Evolutionary conservation across 1,140 invertebrate species (phyloP).

Genomic region (Elymnias hypermnestra): DNA sequence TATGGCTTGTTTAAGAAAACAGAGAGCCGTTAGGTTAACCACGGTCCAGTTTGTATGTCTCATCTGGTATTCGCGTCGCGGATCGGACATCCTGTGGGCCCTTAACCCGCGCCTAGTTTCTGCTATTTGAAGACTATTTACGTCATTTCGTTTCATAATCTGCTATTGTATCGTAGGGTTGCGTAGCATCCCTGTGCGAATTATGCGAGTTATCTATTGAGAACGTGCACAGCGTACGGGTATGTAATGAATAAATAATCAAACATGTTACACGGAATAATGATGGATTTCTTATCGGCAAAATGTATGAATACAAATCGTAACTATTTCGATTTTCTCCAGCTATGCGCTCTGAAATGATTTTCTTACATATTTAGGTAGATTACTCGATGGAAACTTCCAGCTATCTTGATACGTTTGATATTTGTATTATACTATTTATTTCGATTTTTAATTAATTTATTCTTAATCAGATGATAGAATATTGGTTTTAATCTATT

Average conservation of each 20-base stretch:
- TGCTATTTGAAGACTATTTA: slow-evolving; percentile 65
- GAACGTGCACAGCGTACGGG: slow-evolving; percentile 61
- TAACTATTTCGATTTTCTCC: slow-evolving; percentile 29
- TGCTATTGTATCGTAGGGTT: slow-evolving; percentile 66
- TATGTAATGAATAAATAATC: slow-evolving; percentile 61
- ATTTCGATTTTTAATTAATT: too few species aligned
- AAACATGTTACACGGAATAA: slow-evolving; percentile 28
- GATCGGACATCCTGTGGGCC: slow-evolving; percentile 52
- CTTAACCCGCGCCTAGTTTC: slow-evolving; percentile 67
- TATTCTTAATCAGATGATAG: too few species aligned
- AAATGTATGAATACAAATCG: slow-evolving; percentile 18
- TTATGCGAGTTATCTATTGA: slow-evolving; percentile 68
- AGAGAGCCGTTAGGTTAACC: slow-evolving; percentile 16
- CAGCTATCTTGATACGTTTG: too few species aligned
- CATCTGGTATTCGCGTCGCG: slow-evolving; percentile 68
- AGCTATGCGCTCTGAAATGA: not conserved
- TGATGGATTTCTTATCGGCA: slow-evolving; percentile 30
- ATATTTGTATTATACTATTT: too few species aligned
- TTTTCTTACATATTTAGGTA: too few species aligned
- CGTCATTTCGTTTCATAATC: slow-evolving; percentile 73
- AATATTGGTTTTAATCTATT: too few species aligned
- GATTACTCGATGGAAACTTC: too few species aligned
- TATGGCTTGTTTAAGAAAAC: slow-evolving; percentile 26
- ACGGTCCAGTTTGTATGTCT: slow-evolving; percentile 28
- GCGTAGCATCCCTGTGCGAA: slow-evolving; percentile 60